Evolutionary conservation across 1,140 invertebrate genomes (phyloP), one percentile per base, ranked within the genome.

Genomic region (Lepidostoma basale): DNA sequence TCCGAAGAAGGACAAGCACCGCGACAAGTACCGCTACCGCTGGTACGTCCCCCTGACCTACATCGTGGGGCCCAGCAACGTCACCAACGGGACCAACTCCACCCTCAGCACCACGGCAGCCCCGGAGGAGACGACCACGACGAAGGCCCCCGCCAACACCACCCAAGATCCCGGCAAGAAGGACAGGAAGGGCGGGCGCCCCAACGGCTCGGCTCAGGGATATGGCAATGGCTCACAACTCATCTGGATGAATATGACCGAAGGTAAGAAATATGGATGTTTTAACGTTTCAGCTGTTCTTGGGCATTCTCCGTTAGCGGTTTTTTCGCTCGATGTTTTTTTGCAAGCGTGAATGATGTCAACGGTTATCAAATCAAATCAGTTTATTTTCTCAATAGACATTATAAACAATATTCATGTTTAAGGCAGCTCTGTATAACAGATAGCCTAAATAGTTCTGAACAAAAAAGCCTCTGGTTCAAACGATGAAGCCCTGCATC

Each of bases 11-110:
- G 58, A 73, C 16, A 69, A 69, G 16, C 39, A 36, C 14, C 62
- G 58, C 22, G 59, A 62, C 58, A 68, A 68, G 25, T 68, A 68
- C 33, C 59, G 66, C 64, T 88, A 88, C 75, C 90, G 87, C 73
- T 94, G 92, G 92, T 89, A 88, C 73, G 85, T 94, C 73, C 92
- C 92, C 0, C 81, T 94, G 44, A 92, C 87, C 18, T 93, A 89
- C 76, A 87, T 88, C 66, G 25, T 68, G 28, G 71, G 71, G 8
- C 71, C 71, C 3, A 33, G 36, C n/a, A 45, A 60, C 42, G 39
- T 20, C 86, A 30, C 2, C 3, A 69, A 52, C 47, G 30, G 9
- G n/a, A 65, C 88, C 88, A 2, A 82, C 86, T 72, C 77, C 78
- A 33, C 77, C 78, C 16, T 25, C 36, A 4, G 28, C 9, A 42